Base-by-base conservation (phyloP, 2,888 invertebrate species). In the Cremastinae sp. region DNA sequence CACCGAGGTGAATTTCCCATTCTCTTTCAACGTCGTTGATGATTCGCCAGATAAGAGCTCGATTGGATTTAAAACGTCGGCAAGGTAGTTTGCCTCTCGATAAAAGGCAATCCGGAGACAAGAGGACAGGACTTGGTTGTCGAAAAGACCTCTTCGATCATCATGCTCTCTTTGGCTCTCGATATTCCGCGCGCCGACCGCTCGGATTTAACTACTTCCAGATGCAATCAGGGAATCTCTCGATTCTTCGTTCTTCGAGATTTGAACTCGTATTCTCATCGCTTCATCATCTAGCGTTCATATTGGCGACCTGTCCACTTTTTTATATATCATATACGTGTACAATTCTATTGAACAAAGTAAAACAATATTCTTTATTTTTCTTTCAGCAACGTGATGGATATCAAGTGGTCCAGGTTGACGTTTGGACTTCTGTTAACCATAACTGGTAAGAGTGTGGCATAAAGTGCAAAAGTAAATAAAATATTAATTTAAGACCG, bases 131-230 rank as follows among this genome's bases (percentile, higher is more conserved):
- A n/a, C 22, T 49, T n/a, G 16, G 56, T 28, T 38, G 20, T 45
- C 47, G 20, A 16, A 66, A 73, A 75, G 10, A 80, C 77, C 77
- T 80, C 79, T 51, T 80, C 10, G 5, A 20, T 4, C 0, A 12
- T 54, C 64, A 43, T 80, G 74, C 47, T 74, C 70, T 18, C 79
- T 79, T 70, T 59, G 47, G 65, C 43, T 69, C 62, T 68, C 65
- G 70, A 76, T 78, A 78, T 69, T 75, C 70, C 72, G 69, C 61
- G 53, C 74, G 75, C 68, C 78, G 80, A 62, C 78, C 79, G 79
- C 75, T 71, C 61, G 79, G 69, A 56, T 78, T 12, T 56, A 64
- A 56, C 34, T 64, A 41, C 7, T 43, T 45, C 51, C 56, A 45
- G 34, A 34, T 7, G 43, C 45, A 34, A 70, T 45, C 38, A 45